A percentile compares a stretch with the other conserved stretches of the same genome.
Evolutionary conservation across 2,888 invertebrate species (phyloP).

Genomic region (Cryptus armator): DNA sequence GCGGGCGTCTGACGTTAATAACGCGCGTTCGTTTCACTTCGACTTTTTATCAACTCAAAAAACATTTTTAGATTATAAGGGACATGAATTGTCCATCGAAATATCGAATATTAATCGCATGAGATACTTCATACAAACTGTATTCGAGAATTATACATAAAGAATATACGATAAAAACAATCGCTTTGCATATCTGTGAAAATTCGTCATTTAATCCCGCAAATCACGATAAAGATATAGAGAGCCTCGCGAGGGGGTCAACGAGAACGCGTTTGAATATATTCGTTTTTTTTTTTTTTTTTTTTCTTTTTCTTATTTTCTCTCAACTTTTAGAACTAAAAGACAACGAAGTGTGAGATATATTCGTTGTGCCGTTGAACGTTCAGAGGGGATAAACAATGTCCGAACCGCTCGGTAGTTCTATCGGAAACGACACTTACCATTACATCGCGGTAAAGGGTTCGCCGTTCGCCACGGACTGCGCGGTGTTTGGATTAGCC

Average conservation of each 20-base stretch:
- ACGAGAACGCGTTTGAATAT: neutral
- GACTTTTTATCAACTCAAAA: slow-evolving; percentile 21
- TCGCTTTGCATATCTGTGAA: neutral
- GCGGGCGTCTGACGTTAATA: slow-evolving; percentile 60
- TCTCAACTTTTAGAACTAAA: slow-evolving; percentile 80
- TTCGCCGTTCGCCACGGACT: slow-evolving; percentile 91
- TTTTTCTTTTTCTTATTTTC: slow-evolving; percentile 25
- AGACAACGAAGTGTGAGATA: slow-evolving; percentile 79
- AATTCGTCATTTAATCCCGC: neutral
- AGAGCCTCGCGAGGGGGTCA: neutral
- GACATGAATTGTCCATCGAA: neutral
- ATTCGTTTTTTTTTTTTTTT: neutral
- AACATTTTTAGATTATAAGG: slow-evolving; percentile 1
- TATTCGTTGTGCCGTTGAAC: slow-evolving; percentile 61
- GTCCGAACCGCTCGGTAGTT: slow-evolving; percentile 79
- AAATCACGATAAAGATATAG: too few species aligned
- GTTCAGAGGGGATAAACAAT: slow-evolving; percentile 57
- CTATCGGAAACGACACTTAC: slow-evolving; percentile 86
- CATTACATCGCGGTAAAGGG: slow-evolving; percentile 93
- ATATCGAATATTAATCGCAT: slow-evolving; percentile 1
- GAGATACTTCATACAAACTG: neutral
- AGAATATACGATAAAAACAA: neutral
- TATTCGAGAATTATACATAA: slow-evolving; percentile 8
- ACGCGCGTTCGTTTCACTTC: neutral
- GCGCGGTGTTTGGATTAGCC: slow-evolving; percentile 92